Base-by-base conservation (phyloP, 2,797 vertebrate species). In the Orestias chungarensis region DNA sequence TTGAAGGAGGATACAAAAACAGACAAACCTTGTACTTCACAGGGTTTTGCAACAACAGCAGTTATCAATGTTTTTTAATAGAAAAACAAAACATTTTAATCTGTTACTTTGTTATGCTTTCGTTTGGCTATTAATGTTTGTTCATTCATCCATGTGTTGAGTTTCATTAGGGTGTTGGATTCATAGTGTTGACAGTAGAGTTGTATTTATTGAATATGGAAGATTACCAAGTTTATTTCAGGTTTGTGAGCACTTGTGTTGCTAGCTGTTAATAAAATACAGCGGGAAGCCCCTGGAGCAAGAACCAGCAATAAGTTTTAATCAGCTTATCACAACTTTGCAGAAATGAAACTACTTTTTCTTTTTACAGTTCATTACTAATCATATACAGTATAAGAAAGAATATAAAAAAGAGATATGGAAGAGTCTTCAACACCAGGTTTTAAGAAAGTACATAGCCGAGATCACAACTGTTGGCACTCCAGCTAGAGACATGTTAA, bases 1-100 rank as follows among this genome's bases (percentile, higher is more conserved):
- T 85, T 49, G 42, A 72, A 86, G 81, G 83, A 88, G 90, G 87
- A 92, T 91, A 92, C 91, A 77, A 88, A 93, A 88, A 88, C 81
- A 83, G 81, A 91, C 80, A 71, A 64, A 75, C 64, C 71, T 68
- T 68, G 75, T 72, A 35, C 66, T 69, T 66, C 59, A 55, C 70
- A 69, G 38, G 18, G 54, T 68, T 46, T 66, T n/a, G 33, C 62
- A 68, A 49, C 52, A 61, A 44, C 61, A 73, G 3, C 33, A 49
- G 75, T 54, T 69, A 27, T 40, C 3, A 25, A 54, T 52, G 50
- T 44, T 69, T 69, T 66, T 44, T 2, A 4, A 18, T 33, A 57
- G 31, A 33, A 64, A 74, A 50, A 10, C 7, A 17, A 25, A 67
- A 57, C 27, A 35, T 65, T 12, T 27, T 3, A 66, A 29, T 29